Evolutionary conservation across 2,113 vertebrate genomes (phyloP).

Genomic region (Sebastes schlegelii): DNA sequence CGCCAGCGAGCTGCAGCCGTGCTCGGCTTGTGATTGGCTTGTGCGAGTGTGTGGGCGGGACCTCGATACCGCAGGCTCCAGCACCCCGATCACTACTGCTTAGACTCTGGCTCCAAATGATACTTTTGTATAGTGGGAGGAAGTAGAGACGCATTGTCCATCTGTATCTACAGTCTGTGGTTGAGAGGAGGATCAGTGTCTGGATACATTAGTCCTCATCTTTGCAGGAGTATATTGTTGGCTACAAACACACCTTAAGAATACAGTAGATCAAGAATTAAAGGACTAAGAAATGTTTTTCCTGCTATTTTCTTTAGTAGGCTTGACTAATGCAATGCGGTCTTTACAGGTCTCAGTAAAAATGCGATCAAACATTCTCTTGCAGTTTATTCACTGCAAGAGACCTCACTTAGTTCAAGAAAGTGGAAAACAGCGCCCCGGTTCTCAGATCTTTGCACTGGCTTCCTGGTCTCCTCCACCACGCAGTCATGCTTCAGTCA

Average conservation of each 20-base stretch:
- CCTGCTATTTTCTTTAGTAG: background rate
- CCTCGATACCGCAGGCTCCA: too few species aligned
- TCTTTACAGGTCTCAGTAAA: background rate
- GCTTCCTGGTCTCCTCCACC: background rate
- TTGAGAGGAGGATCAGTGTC: background rate
- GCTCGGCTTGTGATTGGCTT: too few species aligned
- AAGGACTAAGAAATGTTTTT: background rate
- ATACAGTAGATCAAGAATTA: background rate
- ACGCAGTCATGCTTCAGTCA: background rate
- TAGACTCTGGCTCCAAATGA: too few species aligned
- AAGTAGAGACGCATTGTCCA: too few species aligned
- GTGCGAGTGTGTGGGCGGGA: too few species aligned
- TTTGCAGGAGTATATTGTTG: background rate
- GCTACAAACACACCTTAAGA: background rate
- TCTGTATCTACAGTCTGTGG: too few species aligned
- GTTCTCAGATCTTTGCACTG: background rate
- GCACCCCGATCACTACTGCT: too few species aligned
- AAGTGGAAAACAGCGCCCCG: background rate
- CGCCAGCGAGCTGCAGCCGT: too few species aligned
- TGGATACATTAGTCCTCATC: background rate
- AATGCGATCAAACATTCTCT: background rate
- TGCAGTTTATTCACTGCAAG: too few species aligned
- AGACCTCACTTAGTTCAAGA: background rate
- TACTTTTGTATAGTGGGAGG: too few species aligned
- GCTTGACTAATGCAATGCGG: background rate